Evolutionary conservation across 2,888 invertebrate species (phyloP), one percentile per base, ranked within the genome.

Genomic region (Phytoseiulus persimilis): DNA sequence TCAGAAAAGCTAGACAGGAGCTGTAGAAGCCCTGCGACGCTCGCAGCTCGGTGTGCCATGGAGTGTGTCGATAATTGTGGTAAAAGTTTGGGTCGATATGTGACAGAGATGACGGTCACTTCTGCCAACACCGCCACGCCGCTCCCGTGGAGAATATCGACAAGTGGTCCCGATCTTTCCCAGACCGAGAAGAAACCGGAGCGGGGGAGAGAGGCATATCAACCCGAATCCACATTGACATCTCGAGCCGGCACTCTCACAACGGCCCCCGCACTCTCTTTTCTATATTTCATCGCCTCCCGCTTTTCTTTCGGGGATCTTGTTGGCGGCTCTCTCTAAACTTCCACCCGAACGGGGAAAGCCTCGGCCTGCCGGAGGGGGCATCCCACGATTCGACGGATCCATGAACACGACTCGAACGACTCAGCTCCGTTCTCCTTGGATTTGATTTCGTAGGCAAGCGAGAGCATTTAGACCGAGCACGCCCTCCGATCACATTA

Each of bases 371-470:
- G 39, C 9, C 39, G 39, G 9, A 39, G 39, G 39, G 65, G 28
- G 65, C 14, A 23, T 28, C 65, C 65, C 65, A 23, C 65, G 14
- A 65, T 18, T 65, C 65, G 5, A 3, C 39, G 65, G 65, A 65
- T 65, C 65, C 65, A 65, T 65, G 65, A 65, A 28, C 65, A 65
- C 65, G 65, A 65, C 18, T 65, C 23, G 65, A 65, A 65, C 23
- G 65, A 65, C 23, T 65, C 65, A 39, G 39, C 39, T 39, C 18
- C 65, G 65, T 65, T 65, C 65, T 28, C 5, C 65, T 65, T 18
- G 65, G 65, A 65, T 65, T 65, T 65, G 65, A 65, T 65, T 65
- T 65, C 65, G 65, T 65, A 65, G 65, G 65, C 65, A 65, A 65
- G 65, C 65, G 65, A 65, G 65, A 65, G 65, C 65, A 65, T 65